A percentile compares a stretch with the other conserved stretches of the same genome.
Conservation (phyloP, 2,113 vertebrate species). For the Erythrocebus patas region DNA sequence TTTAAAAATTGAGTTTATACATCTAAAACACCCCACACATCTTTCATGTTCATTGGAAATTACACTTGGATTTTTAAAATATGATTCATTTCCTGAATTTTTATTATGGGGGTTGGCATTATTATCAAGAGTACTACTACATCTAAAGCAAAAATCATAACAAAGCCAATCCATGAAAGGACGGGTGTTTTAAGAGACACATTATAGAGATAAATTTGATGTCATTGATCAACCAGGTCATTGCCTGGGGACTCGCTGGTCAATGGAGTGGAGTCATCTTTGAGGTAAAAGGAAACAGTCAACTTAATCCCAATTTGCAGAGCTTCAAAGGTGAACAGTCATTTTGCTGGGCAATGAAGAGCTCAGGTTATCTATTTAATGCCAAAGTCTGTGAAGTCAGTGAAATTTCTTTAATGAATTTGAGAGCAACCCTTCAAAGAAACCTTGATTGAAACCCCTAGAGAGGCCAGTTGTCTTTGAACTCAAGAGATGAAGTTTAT, state of each 20-base stretch:
- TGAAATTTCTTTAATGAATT: slow-evolving; percentile 91
- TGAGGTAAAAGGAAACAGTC: slow-evolving; percentile 68
- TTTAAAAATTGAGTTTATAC: not conserved
- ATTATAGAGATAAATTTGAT: not conserved
- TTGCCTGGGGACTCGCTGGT: not conserved
- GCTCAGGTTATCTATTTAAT: slow-evolving; percentile 84
- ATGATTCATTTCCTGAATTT: not conserved
- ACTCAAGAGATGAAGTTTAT: slow-evolving; percentile 82
- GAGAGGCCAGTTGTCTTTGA: slow-evolving; percentile 83
- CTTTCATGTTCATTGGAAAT: slow-evolving; percentile 10
- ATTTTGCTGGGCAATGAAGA: slow-evolving; percentile 80
- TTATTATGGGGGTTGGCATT: not conserved
- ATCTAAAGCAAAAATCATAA: not conserved
- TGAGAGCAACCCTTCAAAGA: slow-evolving; percentile 89
- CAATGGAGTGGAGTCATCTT: slow-evolving; percentile 46
- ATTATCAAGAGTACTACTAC: not conserved
- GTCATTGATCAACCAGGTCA: not conserved
- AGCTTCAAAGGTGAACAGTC: slow-evolving; percentile 83
- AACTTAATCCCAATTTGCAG: slow-evolving; percentile 82
- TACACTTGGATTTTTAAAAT: not conserved
- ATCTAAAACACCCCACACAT: not conserved
- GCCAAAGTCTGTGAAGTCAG: slow-evolving; percentile 83
- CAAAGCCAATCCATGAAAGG: not conserved
- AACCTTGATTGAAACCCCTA: slow-evolving; percentile 79
- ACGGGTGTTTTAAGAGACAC: not conserved